A percentile compares a stretch with the other conserved stretches of the same genome.
phyloP scores from a whole-genome alignment of 1,140 invertebrate species.

The Melitaea cinxia region DNA sequence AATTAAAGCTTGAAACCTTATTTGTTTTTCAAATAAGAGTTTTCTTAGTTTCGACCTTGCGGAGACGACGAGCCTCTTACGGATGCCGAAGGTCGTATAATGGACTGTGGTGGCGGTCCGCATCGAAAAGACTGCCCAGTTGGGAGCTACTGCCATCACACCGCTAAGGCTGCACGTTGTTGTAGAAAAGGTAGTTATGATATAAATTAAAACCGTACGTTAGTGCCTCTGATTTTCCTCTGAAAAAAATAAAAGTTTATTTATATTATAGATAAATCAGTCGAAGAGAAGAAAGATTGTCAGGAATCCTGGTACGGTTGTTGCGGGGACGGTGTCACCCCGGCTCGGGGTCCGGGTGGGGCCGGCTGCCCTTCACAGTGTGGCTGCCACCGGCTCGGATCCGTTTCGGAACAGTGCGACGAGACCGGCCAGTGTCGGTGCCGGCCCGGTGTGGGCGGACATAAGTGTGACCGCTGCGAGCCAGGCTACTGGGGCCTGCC shows the following conservation, averaged over 20 bases:
- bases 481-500: conserved; percentile 93
- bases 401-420: conserved; percentile 87
- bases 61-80: conserved; percentile 90
- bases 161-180: conserved; percentile 89
- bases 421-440: conserved; percentile 92
- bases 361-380: conserved; percentile 89
- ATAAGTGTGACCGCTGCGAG: conserved; percentile 90
- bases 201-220: neutral
- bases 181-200: conserved; percentile 87
- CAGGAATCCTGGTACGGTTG: conserved; percentile 91
- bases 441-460: conserved; percentile 91
- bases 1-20: neutral
- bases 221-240: neutral
- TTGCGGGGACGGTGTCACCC: conserved; percentile 92
- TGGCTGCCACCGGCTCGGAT: conserved; percentile 89
- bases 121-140: conserved; percentile 90
- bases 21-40: neutral
- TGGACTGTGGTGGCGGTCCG: conserved; percentile 91
- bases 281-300: conserved; percentile 83
- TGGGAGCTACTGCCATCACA: conserved; percentile 92
- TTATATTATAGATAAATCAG: conserved; percentile 64
- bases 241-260: neutral
- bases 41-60: conserved; percentile 85
- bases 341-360: conserved; percentile 89
- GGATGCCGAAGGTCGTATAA: conserved; percentile 86